A percentile compares a stretch with the other conserved stretches of the same genome.
Evolutionary conservation across 2,888 invertebrate genomes (phyloP).

Genomic region (Eupithecia pulchellata): DNA sequence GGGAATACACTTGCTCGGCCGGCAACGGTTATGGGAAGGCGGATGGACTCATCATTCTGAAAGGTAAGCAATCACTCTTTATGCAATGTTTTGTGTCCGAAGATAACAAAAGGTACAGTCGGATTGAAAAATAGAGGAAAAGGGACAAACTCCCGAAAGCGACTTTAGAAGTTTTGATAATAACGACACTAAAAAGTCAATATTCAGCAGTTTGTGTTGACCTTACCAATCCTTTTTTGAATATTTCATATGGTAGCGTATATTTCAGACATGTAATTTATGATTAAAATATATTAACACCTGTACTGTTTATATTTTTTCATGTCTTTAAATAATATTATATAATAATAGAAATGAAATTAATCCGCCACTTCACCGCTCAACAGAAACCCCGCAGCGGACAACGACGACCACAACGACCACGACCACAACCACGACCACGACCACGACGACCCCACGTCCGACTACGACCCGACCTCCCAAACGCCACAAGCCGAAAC

Average conservation of each 20-base stretch:
- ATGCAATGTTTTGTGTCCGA: neutral
- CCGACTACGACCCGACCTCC: conserved; percentile 63
- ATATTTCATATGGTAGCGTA: neutral
- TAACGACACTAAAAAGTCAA: neutral
- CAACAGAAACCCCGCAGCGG: conserved; percentile 78
- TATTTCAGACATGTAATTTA: neutral
- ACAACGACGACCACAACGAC: conserved; percentile 78
- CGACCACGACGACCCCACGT: conserved; percentile 61
- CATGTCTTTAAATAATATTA: neutral
- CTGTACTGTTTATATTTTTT: neutral
- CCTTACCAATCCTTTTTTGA: neutral
- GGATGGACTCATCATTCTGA: conserved; percentile 90
- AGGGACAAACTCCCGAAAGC: neutral
- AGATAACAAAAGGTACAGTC: neutral
- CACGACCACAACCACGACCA: conserved; percentile 75
- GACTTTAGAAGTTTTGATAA: neutral
- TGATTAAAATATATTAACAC: neutral
- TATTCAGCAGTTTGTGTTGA: neutral
- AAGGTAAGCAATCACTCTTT: conserved; percentile 85
- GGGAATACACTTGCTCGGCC: conserved; percentile 91
- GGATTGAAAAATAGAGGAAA: neutral
- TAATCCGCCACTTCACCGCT: conserved; percentile 40
- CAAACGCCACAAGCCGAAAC: conserved; percentile 75
- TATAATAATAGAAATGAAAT: neutral
- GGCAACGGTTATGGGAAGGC: conserved; percentile 92